These are phyloP conservation scores for Drosophila bocqueti DNA, from an alignment of 1,140 invertebrate species.

Conservation along the genomic window DNA sequence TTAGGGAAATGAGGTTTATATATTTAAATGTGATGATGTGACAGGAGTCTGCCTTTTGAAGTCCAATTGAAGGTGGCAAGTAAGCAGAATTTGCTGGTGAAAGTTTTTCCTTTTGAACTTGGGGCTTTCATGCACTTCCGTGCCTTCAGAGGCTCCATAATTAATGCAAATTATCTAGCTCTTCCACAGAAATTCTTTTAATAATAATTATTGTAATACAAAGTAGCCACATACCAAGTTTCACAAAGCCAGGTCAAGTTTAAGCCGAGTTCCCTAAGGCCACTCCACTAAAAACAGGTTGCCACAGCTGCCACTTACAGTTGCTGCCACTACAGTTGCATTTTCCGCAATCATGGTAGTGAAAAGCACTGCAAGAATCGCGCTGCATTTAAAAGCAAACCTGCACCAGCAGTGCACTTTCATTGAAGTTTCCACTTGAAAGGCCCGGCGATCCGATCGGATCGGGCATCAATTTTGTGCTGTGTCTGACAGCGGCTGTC, in stretches of 20 bases:
- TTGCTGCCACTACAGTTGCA: neutral
- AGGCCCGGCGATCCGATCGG: slow-evolving; percentile 38
- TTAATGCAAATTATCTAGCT: neutral
- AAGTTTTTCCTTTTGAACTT: neutral
- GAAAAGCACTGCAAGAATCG: slow-evolving; percentile 17
- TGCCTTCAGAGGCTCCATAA: too few species aligned
- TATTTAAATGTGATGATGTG: slow-evolving; percentile 34
- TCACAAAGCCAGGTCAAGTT: neutral
- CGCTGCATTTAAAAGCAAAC: slow-evolving; percentile 13
- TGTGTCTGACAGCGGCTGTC: slow-evolving; percentile 47
- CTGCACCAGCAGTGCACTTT: neutral
- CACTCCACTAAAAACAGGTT: slow-evolving; percentile 18
- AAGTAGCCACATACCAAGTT: slow-evolving; percentile 11
- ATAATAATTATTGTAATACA: neutral
- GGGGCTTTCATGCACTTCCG: neutral
- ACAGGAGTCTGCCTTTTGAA: neutral
- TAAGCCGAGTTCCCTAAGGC: neutral
- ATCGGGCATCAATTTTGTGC: slow-evolving; percentile 59
- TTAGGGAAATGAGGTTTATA: slow-evolving; percentile 10
- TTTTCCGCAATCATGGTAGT: neutral
- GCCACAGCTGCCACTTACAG: neutral
- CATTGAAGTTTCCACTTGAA: slow-evolving; percentile 39
- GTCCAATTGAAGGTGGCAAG: slow-evolving; percentile 4
- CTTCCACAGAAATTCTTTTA: neutral
- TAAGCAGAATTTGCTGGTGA: too few species aligned